A percentile compares a stretch with the other conserved stretches of the same genome.
phyloP scores from a whole-genome alignment of 2,888 invertebrate genomes.

The Liopterus haemorrhoidalis region DNA sequence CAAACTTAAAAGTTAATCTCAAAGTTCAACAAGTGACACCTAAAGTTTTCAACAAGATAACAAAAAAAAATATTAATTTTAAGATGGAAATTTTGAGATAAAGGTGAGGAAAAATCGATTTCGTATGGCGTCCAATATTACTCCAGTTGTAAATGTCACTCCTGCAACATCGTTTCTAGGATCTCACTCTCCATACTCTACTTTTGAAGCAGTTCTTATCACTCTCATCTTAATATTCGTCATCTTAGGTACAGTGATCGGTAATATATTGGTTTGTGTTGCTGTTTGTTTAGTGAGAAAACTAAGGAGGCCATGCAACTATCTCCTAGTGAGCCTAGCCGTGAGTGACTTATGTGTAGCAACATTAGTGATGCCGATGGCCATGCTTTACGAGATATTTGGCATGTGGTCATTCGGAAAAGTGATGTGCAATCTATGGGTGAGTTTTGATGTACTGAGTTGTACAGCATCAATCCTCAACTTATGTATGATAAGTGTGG shows the following conservation, averaged over 20 bases:
- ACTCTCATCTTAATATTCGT: constrained; percentile 67
- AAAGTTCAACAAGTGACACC: constrained; percentile 12
- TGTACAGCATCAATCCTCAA: constrained; percentile 98
- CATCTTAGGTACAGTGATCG: constrained; percentile 74
- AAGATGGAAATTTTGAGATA: no score
- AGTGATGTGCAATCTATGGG: constrained; percentile 91
- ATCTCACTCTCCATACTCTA: constrained; percentile 32
- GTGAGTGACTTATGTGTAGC: constrained; percentile 96
- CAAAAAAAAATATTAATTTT: constrained; percentile 6
- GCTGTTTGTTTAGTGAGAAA: constrained; percentile 93
- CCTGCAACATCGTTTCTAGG: constrained; percentile 9
- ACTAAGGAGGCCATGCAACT: constrained; percentile 83
- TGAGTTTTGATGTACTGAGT: constrained; percentile 93
- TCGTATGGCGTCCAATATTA: constrained; percentile 45
- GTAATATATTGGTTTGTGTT: constrained; percentile 89
- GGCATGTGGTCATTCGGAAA: constrained; percentile 92
- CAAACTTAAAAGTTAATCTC: constrained; percentile 13
- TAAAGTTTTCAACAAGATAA: neutral
- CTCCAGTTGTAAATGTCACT: constrained; percentile 12
- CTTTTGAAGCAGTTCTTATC: constrained; percentile 58
- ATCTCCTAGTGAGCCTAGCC: constrained; percentile 88
- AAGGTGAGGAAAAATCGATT: no score
- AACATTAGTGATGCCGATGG: constrained; percentile 94
- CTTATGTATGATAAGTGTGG: constrained; percentile 95
- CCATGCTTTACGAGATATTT: constrained; percentile 86